Evolutionary conservation across 2,888 invertebrate species (phyloP).

Genomic region (Limulus polyphemus): DNA sequence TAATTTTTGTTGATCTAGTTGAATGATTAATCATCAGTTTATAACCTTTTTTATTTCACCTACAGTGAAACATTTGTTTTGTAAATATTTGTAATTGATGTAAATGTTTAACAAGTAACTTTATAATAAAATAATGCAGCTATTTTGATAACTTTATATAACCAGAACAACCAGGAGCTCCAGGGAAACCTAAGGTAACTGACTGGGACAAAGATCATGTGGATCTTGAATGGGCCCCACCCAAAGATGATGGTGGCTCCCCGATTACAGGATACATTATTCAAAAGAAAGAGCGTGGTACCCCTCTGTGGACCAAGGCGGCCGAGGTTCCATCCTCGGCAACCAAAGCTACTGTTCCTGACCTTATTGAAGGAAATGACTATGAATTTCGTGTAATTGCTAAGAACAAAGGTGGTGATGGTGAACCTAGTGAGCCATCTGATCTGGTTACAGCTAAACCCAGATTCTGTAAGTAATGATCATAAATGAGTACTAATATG

Average conservation of each 20-base stretch:
- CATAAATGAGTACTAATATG: too few species aligned
- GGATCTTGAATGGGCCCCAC: conserved; percentile 81
- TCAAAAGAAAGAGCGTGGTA: conserved; percentile 91
- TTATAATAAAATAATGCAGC: too few species aligned
- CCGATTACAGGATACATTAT: conserved; percentile 83
- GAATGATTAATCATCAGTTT: too few species aligned
- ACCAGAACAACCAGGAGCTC: conserved; percentile 73
- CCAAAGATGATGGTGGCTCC: conserved; percentile 81
- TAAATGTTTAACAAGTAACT: too few species aligned
- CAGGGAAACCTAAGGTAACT: conserved; percentile 76
- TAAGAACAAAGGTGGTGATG: conserved; percentile 85
- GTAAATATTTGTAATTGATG: too few species aligned
- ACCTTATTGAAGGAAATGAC: conserved; percentile 80
- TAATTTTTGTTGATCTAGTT: too few species aligned
- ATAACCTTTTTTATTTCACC: too few species aligned
- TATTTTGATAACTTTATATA: too few species aligned
- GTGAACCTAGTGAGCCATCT: conserved; percentile 88
- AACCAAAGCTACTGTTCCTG: conserved; percentile 69
- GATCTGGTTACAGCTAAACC: conserved; percentile 73
- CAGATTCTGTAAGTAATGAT: conserved; percentile 50
- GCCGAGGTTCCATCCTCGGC: conserved; percentile 68
- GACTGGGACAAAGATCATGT: conserved; percentile 92
- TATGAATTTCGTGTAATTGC: conserved; percentile 95
- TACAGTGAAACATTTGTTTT: too few species aligned
- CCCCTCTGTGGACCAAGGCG: conserved; percentile 86